A percentile compares a stretch with the other conserved stretches of the same genome.
Evolutionary conservation across 2,888 invertebrate genomes (phyloP).

Genomic region (Spicauda simplicius): DNA sequence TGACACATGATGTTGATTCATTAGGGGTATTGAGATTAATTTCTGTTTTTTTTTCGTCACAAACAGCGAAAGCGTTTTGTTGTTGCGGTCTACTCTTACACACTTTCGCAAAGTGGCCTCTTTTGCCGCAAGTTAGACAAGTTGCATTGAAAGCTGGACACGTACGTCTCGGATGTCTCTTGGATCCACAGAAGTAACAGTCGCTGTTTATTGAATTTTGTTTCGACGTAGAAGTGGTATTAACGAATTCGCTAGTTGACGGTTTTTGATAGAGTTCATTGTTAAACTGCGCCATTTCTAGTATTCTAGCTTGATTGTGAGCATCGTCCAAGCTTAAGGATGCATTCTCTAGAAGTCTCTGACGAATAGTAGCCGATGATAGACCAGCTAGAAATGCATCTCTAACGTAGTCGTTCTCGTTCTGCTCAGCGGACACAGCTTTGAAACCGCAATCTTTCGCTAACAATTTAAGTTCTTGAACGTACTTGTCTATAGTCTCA

Average conservation of each 20-base stretch:
- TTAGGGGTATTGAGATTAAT: no score
- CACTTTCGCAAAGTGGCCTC: constrained; percentile 9
- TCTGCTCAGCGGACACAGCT: constrained; percentile 6
- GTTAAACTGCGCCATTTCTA: constrained; percentile 10
- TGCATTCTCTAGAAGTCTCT: constrained; percentile 8
- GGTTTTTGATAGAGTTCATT: background rate
- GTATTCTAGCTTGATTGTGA: constrained; percentile 3
- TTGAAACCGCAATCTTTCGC: constrained; percentile 17
- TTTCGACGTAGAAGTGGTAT: no score
- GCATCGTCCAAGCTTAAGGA: constrained; percentile 11
- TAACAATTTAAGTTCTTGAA: constrained; percentile 6
- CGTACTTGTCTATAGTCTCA: background rate
- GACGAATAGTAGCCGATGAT: constrained; percentile 5
- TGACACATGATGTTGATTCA: no score
- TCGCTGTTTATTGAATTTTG: no score
- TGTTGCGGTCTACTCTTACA: background rate
- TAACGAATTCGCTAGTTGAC: no score
- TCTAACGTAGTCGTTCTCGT: constrained; percentile 6
- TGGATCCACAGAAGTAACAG: constrained; percentile 5
- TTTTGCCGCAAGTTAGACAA: background rate
- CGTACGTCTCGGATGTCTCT: background rate
- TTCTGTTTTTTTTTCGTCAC: no score
- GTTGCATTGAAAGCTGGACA: constrained; percentile 9
- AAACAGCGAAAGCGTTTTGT: no score
- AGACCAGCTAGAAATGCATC: constrained; percentile 8